A percentile compares a stretch with the other conserved stretches of the same genome.
Conservation (phyloP, 2,888 invertebrate genomes). For the Epirrita christyi region DNA sequence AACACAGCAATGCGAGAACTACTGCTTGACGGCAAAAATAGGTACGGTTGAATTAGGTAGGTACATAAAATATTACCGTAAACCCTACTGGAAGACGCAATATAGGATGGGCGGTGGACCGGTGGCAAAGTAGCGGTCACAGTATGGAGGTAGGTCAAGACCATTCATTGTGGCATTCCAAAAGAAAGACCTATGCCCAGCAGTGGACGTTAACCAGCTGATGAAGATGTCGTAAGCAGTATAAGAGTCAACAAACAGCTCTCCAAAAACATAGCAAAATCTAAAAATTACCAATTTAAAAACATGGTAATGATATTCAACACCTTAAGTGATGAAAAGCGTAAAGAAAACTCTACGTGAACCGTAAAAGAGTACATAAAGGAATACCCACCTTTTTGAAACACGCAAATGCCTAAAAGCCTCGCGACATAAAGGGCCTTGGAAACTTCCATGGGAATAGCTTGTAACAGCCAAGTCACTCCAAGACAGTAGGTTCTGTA, state of each 20-base stretch:
- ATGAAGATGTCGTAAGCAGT: too few relatives aligned
- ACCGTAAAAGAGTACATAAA: neutral
- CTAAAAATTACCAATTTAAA: slow-evolving; percentile 1
- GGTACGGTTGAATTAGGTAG: too few relatives aligned
- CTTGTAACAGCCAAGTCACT: slow-evolving; percentile 8
- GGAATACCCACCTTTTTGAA: slow-evolving; percentile 6
- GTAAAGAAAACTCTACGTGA: slow-evolving; percentile 3
- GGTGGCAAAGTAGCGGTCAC: neutral
- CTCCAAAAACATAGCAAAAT: neutral
- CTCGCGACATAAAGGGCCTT: slow-evolving; percentile 22
- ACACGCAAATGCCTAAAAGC: slow-evolving; percentile 25
- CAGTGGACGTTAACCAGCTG: neutral
- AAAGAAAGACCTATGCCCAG: too few relatives aligned
- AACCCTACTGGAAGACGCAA: too few relatives aligned
- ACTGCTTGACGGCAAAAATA: too few relatives aligned
- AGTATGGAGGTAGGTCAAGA: neutral
- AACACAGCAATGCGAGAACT: too few relatives aligned
- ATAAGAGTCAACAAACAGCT: neutral
- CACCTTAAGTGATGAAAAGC: slow-evolving; percentile 5
- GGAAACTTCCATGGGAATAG: slow-evolving; percentile 5
- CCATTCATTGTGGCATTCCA: too few relatives aligned
- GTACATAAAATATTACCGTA: too few relatives aligned
- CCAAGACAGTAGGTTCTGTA: neutral
- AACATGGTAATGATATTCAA: slow-evolving; percentile 10
- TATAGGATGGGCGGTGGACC: too few relatives aligned